phyloP scores from a whole-genome alignment of 2,113 vertebrate species.

The Pteruthius melanotis region DNA sequence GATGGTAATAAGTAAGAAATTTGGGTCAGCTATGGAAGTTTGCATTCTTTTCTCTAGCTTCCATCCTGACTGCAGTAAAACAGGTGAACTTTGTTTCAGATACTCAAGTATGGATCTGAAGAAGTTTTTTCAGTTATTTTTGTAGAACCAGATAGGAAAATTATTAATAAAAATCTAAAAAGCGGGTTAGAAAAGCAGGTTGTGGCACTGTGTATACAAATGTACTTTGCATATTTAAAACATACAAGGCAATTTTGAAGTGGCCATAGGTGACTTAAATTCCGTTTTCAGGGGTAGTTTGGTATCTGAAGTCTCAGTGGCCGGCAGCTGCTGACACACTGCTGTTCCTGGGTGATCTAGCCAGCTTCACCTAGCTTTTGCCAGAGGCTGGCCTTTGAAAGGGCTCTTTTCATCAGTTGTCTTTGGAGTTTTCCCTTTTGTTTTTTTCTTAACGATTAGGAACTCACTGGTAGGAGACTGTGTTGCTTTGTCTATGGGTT shows the following conservation, averaged over 20 bases:
- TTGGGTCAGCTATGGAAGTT: background rate
- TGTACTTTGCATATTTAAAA: background rate
- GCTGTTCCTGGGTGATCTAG: background rate
- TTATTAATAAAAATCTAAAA: background rate
- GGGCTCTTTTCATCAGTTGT: background rate
- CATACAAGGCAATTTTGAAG: background rate
- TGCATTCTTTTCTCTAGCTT: background rate
- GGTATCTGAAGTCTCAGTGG: background rate
- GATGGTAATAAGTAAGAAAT: background rate
- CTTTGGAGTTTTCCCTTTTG: background rate
- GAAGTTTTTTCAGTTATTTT: background rate
- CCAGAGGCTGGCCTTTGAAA: background rate
- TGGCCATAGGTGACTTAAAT: background rate
- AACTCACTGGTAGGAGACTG: slow-evolving; percentile 84
- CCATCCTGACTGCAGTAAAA: background rate
- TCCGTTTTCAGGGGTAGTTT: background rate
- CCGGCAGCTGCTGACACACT: background rate
- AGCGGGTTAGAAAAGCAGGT: background rate
- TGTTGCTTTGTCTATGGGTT: slow-evolving; percentile 86
- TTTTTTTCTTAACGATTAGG: background rate
- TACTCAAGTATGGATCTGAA: background rate
- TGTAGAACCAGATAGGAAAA: background rate
- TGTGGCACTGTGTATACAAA: background rate
- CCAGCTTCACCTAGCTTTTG: background rate
- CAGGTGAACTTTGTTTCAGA: background rate